Evolutionary conservation across 2,888 invertebrate genomes (phyloP).

Genomic region (Tromatobia lineatoria): DNA sequence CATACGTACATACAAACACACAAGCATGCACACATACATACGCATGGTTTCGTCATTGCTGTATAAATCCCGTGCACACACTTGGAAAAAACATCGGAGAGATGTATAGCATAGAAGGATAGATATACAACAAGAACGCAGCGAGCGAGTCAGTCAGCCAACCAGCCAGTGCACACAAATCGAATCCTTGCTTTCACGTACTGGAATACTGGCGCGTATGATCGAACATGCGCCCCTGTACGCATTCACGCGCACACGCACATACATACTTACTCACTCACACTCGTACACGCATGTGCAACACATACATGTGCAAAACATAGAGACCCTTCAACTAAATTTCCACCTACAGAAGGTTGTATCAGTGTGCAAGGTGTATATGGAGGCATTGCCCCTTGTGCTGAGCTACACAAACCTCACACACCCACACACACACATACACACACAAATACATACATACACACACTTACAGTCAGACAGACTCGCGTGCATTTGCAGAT

Average conservation of each 20-base stretch:
- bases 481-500: constrained; percentile 40
- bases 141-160: constrained; percentile 1
- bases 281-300: too few relatives aligned
- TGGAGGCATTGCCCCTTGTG: constrained; percentile 77
- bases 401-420: constrained; percentile 51
- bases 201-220: constrained; percentile 32
- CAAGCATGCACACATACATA: background rate
- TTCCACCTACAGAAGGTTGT: constrained; percentile 70
- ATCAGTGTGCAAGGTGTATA: constrained; percentile 22
- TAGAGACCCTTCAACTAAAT: constrained; percentile 72
- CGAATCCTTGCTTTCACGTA: constrained; percentile 49
- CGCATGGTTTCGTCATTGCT: constrained; percentile 6
- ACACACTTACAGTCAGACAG: background rate
- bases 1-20: background rate
- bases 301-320: constrained; percentile 35
- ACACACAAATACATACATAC: constrained; percentile 48
- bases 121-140: background rate
- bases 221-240: constrained; percentile 30
- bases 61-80: constrained; percentile 18
- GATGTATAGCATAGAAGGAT: constrained; percentile 7
- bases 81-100: constrained; percentile 13
- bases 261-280: background rate
- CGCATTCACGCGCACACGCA: constrained; percentile 17
- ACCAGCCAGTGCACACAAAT: constrained; percentile 33
- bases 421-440: constrained; percentile 54